Evolutionary conservation across 2,888 invertebrate genomes (phyloP).

Genomic region (Thecophora atra): DNA sequence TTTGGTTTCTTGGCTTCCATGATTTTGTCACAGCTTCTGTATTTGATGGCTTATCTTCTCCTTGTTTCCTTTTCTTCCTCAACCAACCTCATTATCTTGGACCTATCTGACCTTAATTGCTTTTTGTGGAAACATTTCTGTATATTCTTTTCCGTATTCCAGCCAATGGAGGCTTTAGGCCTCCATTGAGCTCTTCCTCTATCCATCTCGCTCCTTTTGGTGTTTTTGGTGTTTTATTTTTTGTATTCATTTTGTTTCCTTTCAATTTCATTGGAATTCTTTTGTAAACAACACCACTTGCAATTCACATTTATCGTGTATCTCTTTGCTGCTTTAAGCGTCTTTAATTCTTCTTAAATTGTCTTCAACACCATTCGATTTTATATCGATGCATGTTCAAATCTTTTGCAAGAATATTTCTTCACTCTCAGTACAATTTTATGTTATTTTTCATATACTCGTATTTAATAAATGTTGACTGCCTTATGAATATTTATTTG

Average conservation of each 20-base stretch:
- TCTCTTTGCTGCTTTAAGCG: background rate
- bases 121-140: background rate
- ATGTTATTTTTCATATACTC: no score
- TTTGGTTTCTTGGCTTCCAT: background rate
- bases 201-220: background rate
- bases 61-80: constrained; percentile 17
- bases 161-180: no score
- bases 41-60: constrained; percentile 31
- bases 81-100: constrained; percentile 9
- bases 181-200: background rate
- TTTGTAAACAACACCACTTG: background rate
- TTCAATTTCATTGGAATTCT: constrained; percentile 14
- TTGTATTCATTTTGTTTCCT: background rate
- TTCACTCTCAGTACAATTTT: no score
- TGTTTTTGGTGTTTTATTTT: background rate
- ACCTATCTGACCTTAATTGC: background rate
- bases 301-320: background rate
- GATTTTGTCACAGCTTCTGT: constrained; percentile 19
- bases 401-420: no score
- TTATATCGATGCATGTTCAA: no score
- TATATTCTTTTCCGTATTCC: no score
- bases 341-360: background rate
- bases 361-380: no score
- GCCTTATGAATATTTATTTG: no score
- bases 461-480: no score